Percentiles rank a stretch among this genome's conserved stretches.
Evolutionary conservation across 2,888 invertebrate species (phyloP).

Genomic region (Ophion costatus): DNA sequence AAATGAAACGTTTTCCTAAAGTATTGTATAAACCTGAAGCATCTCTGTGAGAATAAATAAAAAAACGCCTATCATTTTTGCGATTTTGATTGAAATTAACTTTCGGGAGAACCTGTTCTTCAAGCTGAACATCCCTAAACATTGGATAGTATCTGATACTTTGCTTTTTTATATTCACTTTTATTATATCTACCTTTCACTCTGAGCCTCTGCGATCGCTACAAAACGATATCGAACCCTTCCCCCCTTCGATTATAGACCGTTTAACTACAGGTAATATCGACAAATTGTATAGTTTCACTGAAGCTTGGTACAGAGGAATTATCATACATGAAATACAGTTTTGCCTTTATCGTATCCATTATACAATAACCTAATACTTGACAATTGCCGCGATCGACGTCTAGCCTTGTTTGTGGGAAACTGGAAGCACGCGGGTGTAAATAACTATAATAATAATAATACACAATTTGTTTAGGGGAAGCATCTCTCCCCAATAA

Average conservation of each 20-base stretch:
- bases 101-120: not conserved
- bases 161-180: conserved; percentile 4
- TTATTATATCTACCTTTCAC: conserved; percentile 34
- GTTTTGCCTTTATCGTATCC: not conserved
- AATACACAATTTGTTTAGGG: not conserved
- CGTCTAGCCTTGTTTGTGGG: not conserved
- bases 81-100: not conserved
- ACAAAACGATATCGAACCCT: conserved; percentile 27
- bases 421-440: not conserved
- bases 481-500: not conserved
- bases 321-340: conserved; percentile 1
- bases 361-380: conserved; percentile 6
- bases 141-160: not conserved
- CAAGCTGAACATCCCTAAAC: conserved; percentile 24
- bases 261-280: conserved; percentile 30
- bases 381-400: not conserved
- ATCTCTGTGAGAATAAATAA: no score
- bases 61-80: not conserved
- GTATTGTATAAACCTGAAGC: no score
- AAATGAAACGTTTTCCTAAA: no score
- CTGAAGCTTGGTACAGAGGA: not conserved
- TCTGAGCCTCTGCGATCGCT: conserved; percentile 21
- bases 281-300: conserved; percentile 41
- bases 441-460: not conserved
- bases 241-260: conserved; percentile 9